Percentiles rank a stretch among this genome's conserved stretches.
Evolutionary conservation across 1,140 invertebrate species (phyloP).

Genomic region (Callitettix versicolor): DNA sequence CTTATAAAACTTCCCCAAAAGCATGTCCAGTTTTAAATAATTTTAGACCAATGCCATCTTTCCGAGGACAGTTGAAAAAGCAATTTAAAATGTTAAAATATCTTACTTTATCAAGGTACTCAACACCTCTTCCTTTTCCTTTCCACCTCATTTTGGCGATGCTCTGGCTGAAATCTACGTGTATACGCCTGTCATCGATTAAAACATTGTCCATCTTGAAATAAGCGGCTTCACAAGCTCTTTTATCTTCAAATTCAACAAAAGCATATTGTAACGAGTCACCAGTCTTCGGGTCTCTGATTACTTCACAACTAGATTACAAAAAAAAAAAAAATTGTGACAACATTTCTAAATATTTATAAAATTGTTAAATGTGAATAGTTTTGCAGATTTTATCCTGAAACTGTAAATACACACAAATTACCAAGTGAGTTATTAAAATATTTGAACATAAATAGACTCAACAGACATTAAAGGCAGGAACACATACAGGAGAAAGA

Average conservation of each 20-base stretch:
- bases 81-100: not conserved
- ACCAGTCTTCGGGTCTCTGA: constrained; percentile 82
- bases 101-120: constrained; percentile 30
- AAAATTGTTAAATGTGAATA: no score
- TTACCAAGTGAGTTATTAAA: not conserved
- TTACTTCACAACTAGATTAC: constrained; percentile 80
- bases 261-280: constrained; percentile 99
- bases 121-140: constrained; percentile 67
- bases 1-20: no score
- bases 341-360: no score
- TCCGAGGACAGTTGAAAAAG: not conserved
- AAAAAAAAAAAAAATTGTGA: constrained; percentile 13
- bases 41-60: no score
- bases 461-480: no score
- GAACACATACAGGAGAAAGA: no score
- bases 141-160: constrained; percentile 86
- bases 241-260: constrained; percentile 91
- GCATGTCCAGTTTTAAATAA: no score
- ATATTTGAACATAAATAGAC: not conserved
- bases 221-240: constrained; percentile 95
- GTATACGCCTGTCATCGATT: constrained; percentile 96
- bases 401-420: not conserved
- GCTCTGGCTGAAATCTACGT: constrained; percentile 99
- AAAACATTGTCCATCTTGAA: constrained; percentile 99
- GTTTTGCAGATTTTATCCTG: not conserved